phyloP scores from a whole-genome alignment of 2,888 invertebrate species.

The Drosophila macrospina region DNA sequence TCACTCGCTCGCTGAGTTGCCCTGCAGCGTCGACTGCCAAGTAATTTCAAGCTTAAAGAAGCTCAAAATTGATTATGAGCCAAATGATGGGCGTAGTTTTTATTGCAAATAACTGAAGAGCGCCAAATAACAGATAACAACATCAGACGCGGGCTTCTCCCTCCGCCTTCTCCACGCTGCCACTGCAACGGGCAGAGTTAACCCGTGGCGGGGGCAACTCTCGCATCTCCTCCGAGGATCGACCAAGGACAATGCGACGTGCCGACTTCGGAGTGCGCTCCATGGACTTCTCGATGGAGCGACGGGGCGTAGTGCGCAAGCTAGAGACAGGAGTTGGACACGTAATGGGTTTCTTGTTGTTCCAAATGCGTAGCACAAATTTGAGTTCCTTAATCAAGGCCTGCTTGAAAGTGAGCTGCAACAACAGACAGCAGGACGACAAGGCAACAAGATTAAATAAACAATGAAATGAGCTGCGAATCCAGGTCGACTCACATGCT shows the following conservation, averaged over 20 bases:
- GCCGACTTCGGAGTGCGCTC: conserved; percentile 68
- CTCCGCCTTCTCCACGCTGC: conserved; percentile 19
- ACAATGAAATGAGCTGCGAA: too few relatives aligned
- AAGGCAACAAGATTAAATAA: too few relatives aligned
- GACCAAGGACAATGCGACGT: conserved; percentile 55
- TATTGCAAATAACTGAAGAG: conserved; percentile 38
- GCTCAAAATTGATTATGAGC: conserved; percentile 68
- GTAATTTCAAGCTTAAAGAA: conserved; percentile 77
- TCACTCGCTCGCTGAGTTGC: conserved; percentile 4
- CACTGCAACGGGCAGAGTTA: conserved; percentile 4
- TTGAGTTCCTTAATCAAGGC: conserved; percentile 71
- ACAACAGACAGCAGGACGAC: too few relatives aligned
- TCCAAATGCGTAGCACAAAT: conserved; percentile 80
- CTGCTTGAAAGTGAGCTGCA: conserved; percentile 65
- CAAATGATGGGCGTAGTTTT: conserved; percentile 41
- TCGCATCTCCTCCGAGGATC: conserved; percentile 69
- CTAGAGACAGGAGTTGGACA: conserved; percentile 67
- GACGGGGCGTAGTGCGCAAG: conserved; percentile 64
- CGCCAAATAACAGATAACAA: conserved; percentile 21
- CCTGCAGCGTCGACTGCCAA: conserved; percentile 57
- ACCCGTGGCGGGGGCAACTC: conserved; percentile 51
- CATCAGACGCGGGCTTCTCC: conserved; percentile 36
- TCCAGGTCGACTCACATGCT: conserved; percentile 87
- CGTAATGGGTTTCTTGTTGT: conserved; percentile 78
- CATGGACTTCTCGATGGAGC: conserved; percentile 66